These are phyloP conservation scores for Orycteropus afer DNA, from an alignment of 2,113 vertebrate genomes.

Conservation along the genomic window DNA sequence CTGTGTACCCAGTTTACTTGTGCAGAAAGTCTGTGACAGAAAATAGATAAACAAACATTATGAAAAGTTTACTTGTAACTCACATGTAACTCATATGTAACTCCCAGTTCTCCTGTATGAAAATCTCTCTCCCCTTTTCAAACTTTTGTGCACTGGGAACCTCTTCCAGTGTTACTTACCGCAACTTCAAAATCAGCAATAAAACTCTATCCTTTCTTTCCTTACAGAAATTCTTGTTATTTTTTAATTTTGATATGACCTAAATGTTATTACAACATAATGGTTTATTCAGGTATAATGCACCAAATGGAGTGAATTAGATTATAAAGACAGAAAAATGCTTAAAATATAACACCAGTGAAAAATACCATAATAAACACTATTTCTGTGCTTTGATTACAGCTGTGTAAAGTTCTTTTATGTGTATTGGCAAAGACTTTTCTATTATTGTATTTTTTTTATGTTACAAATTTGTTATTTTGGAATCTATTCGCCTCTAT, in stretches of 20 bases:
- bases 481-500: background rate
- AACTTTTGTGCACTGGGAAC: too few species aligned
- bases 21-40: too few species aligned
- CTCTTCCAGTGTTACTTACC: too few species aligned
- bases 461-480: background rate
- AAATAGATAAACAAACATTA: too few species aligned
- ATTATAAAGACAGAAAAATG: background rate
- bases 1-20: too few species aligned
- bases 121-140: too few species aligned
- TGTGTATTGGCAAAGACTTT: background rate
- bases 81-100: too few species aligned
- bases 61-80: too few species aligned
- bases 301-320: background rate
- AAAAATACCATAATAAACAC: constrained; percentile 11
- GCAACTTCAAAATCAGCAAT: too few species aligned
- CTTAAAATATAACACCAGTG: background rate
- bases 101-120: too few species aligned
- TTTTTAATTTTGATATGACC: background rate
- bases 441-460: background rate
- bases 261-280: constrained; percentile 26
- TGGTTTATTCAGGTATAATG: background rate
- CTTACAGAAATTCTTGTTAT: background rate
- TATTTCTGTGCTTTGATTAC: constrained; percentile 2
- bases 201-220: too few species aligned
- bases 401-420: constrained; percentile 25